Evolutionary conservation across 2,888 invertebrate genomes (phyloP), one percentile per base, ranked within the genome.

Genomic region (Drosophila conformis): DNA sequence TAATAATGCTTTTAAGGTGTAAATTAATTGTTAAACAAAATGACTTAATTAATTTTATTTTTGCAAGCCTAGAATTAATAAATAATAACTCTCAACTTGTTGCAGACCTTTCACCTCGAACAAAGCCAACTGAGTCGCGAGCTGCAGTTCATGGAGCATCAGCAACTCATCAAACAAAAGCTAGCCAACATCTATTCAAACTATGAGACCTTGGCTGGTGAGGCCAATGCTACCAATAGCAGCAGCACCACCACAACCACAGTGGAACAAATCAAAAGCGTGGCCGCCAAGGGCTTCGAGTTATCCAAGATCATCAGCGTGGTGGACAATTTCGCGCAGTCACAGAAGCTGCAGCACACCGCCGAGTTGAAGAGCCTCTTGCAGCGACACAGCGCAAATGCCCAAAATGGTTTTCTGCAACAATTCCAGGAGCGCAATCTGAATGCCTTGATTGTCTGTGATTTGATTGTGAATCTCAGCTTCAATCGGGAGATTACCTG

Each of bases 61-160:
- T 21, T 46, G 13, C 46, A 13, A 21, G 4, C 7, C 25, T 4
- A 25, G 15, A 46, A 25, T 46, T 46, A 15, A 46, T 25, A 25
- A 4, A 25, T 15, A 25, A 15, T 25, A 46, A 46, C 8, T 4
- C 27, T 49, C 27, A 18, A 27, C n/a, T 92, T 82, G 83, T 93
- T 94, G 70, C 94, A 97, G 97, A 95, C 95, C 92, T 96, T 95
- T 82, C 94, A 95, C 85, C 91, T 96, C 86, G 94, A 95, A 63
- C 94, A 95, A 76, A 95, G 95, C 10, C 94, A 94, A 86, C 93
- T 96, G 33, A 95, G 95, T 58, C 94, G 94, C 0, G 96, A 96
- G 92, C 94, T 96, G n/a, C 94, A 94, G 69, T 96, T 96, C 91
- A 95, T 95, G 29, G 95, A 96, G 91, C 95, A 95, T 74, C 93